Base-by-base conservation (phyloP, 2,797 vertebrate genomes). In the Sylvilagus floridanus region DNA sequence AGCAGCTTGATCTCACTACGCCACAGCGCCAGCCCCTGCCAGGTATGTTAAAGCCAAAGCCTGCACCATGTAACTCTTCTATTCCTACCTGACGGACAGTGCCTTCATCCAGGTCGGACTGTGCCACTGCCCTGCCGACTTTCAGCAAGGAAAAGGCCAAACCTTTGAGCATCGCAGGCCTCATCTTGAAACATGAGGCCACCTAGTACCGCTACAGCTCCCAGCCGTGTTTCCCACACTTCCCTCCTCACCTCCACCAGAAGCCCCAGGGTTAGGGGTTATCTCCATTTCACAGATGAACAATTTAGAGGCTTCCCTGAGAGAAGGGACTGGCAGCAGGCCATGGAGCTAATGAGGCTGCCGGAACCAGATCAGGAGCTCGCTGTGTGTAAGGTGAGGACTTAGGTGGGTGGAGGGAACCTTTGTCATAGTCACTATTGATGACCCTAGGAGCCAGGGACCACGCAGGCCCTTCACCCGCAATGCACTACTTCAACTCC, bases 301-400 rank as follows among this genome's bases (percentile, higher is more conserved):
- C 68, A 26, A 32, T 24, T 7, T 37, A 16, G 47, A 65, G 42
- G 42, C 19, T 35, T 79, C 42, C 19, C 65, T 71, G 65, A 69
- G 9, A 22, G 30, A 63, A 50, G 14, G 28, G 28, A 60, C 28
- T 57, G 24, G 21, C 3, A 50, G 19, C 37, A 30, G 5, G 24
- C 37, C n/a, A 12, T 57, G n/a, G 7, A 69, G 16, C 68, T 4
- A 19, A 69, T 7, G 32, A 19, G 17, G 42, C 22, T 0, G 1
- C 4, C 26, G 5, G 14, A 42, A 66, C 35, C 76, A 37, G 24
- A 37, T 10, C 0, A 2, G 4, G 11, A 13, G 9, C 1, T 0
- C 14, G 21, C 5, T 8, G 7, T 8, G 7, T 8, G 54, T 9
- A 7, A 28, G 35, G 65, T 0, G 12, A 77, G 77, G 13, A 2